Evolutionary conservation across 2,888 invertebrate genomes (phyloP).

Genomic region (Nudaria mundana): DNA sequence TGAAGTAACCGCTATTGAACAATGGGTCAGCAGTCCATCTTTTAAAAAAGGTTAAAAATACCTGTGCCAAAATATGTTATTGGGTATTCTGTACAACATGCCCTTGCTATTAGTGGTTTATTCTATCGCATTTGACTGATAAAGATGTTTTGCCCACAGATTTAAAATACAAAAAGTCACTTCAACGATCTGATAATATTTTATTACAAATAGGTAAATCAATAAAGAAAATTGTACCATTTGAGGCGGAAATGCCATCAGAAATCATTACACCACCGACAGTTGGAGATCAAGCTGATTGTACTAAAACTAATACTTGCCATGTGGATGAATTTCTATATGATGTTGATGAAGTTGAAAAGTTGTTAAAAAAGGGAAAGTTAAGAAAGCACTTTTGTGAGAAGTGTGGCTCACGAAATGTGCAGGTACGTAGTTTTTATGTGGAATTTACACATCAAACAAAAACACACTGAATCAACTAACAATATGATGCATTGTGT

Average conservation of each 20-base stretch:
- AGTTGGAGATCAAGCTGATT: conserved; percentile 76
- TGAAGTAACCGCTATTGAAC: conserved; percentile 55
- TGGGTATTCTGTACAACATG: background rate
- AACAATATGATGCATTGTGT: no score
- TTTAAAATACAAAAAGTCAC: conserved; percentile 46
- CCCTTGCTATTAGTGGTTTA: background rate
- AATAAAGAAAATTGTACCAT: conserved; percentile 61
- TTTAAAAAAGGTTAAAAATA: conserved; percentile 61
- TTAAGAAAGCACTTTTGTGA: conserved; percentile 58
- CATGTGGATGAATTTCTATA: conserved; percentile 87
- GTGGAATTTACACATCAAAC: no score
- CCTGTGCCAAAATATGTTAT: background rate
- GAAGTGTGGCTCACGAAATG: conserved; percentile 62
- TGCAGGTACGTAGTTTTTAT: conserved; percentile 38
- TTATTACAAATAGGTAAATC: conserved; percentile 56
- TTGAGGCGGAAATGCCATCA: conserved; percentile 61
- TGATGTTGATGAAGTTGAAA: conserved; percentile 82
- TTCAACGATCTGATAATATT: conserved; percentile 47
- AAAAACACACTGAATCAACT: no score
- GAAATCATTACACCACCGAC: conserved; percentile 64
- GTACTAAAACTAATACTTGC: conserved; percentile 73
- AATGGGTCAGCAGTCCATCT: conserved; percentile 61
- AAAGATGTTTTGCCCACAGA: conserved; percentile 40
- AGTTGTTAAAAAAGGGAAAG: conserved; percentile 55
- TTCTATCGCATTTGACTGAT: background rate